Base-by-base conservation (phyloP, 2,888 invertebrate species). In the Xanthorhoe spadicearia region DNA sequence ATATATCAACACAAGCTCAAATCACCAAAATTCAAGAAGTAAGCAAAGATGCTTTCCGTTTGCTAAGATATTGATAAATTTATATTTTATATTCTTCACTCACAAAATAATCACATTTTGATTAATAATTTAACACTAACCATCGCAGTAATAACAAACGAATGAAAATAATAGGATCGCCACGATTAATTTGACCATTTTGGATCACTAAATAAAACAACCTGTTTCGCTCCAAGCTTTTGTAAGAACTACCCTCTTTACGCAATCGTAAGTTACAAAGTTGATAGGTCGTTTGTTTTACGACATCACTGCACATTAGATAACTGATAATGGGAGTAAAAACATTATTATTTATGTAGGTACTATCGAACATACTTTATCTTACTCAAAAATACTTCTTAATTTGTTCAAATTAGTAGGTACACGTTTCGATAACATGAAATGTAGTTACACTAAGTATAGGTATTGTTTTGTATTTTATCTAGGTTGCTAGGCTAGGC, bases 241-340 rank as follows among this genome's bases (percentile, higher is more conserved):
- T 23, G 18, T 32, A 32, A 48, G 6, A 73, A 77, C 80, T 84
- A 84, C 84, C 84, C 83, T 78, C 50, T 43, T n/a, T 35, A 49
- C 28, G 43, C 28, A 48, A 61, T 50, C 54, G 60, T 52, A 51
- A 43, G 74, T 74, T 79, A 77, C 72, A 61, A 57, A 68, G 80
- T 80, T 81, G 77, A 75, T 65, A 81, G 79, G 78, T 81, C 78
- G 32, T 48, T 68, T 61, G 70, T 66, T 77, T 77, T 68, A 73
- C 72, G 64, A 67, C 65, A 66, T 65, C 58, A 50, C 61, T 70
- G 32, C 73, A 54, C 15, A 51, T 55, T 55, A 60, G 51, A 51
- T 65, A 60, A 56, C 54, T 35, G 60, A 56, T 62, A 62, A 28
- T 55, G 23, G 10, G 35, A 51, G 43, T 52, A 51, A 56, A 56